These are phyloP conservation scores for Latheticus oryzae DNA, from an alignment of 2,888 invertebrate genomes.

Conservation along the genomic window DNA sequence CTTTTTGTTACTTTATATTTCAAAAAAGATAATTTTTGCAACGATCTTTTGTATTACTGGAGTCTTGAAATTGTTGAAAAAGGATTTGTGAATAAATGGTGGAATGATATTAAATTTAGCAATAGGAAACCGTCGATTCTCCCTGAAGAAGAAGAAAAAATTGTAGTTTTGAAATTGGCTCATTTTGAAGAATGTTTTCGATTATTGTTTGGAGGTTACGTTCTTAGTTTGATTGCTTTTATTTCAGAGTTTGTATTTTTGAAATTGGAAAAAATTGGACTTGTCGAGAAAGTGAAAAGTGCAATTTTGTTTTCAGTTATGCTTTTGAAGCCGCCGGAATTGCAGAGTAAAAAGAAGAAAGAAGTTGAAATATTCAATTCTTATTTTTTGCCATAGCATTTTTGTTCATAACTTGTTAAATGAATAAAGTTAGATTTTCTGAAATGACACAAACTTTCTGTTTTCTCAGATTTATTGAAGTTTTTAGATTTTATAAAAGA, in stretches of 20 bases:
- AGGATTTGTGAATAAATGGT: conserved; percentile 49
- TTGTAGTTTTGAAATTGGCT: conserved; percentile 37
- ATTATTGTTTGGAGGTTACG: conserved; percentile 41
- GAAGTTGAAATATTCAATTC: no score
- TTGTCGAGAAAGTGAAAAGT: conserved; percentile 5
- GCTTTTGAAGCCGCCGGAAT: conserved; percentile 26
- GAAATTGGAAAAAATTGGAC: conserved; percentile 20
- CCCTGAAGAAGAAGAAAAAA: conserved; percentile 17
- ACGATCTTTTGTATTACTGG: conserved; percentile 46
- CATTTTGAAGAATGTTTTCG: conserved; percentile 48
- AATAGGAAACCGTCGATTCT: conserved; percentile 26
- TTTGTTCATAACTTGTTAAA: no score
- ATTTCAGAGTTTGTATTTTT: conserved; percentile 41
- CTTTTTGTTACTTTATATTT: conserved; percentile 46
- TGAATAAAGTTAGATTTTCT: no score
- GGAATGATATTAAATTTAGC: conserved; percentile 38
- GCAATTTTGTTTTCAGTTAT: conserved; percentile 2
- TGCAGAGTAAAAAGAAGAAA: no score
- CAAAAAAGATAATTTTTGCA: conserved; percentile 39
- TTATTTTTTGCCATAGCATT: no score
- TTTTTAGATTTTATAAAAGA: no score
- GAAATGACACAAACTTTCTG: no score
- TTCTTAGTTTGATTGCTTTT: conserved; percentile 30
- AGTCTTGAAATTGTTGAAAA: conserved; percentile 46
- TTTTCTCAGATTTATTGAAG: no score